phyloP scores from a whole-genome alignment of 2,888 invertebrate species.

The Temnothorax rugatulus region DNA sequence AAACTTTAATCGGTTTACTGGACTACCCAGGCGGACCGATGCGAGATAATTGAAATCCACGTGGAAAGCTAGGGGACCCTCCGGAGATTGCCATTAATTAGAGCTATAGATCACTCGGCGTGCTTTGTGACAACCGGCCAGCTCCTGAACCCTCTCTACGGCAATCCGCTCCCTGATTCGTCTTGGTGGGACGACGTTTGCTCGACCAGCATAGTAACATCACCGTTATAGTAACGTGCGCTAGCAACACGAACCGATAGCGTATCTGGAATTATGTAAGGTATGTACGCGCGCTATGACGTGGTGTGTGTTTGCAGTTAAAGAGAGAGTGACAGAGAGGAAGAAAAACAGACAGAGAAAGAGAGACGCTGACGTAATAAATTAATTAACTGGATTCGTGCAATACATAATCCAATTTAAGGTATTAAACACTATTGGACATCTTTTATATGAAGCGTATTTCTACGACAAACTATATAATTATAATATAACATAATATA shows the following conservation, averaged over 20 bases:
- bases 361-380: neutral
- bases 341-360: neutral
- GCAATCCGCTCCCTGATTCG: conserved; percentile 65
- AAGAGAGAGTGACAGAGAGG: neutral
- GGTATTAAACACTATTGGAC: neutral
- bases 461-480: neutral
- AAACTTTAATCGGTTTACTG: conserved; percentile 76
- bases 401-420: neutral
- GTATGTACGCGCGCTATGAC: conserved; percentile 62
- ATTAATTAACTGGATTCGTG: neutral
- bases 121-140: conserved; percentile 79
- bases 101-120: conserved; percentile 80
- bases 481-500: neutral
- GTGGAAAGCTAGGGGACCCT: conserved; percentile 75
- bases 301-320: conserved; percentile 56
- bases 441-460: neutral
- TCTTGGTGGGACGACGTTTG: conserved; percentile 69
- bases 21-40: conserved; percentile 64
- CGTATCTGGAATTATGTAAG: conserved; percentile 68
- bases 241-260: conserved; percentile 60
- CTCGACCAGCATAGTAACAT: conserved; percentile 59
- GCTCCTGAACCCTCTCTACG: conserved; percentile 70
- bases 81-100: conserved; percentile 82
- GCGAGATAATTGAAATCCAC: conserved; percentile 81
- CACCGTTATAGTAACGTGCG: conserved; percentile 35